Percentiles rank a stretch among this genome's conserved stretches.
These are phyloP conservation scores for Eustalomyia histrio DNA, from an alignment of 2,888 invertebrate genomes.

Conservation along the genomic window DNA sequence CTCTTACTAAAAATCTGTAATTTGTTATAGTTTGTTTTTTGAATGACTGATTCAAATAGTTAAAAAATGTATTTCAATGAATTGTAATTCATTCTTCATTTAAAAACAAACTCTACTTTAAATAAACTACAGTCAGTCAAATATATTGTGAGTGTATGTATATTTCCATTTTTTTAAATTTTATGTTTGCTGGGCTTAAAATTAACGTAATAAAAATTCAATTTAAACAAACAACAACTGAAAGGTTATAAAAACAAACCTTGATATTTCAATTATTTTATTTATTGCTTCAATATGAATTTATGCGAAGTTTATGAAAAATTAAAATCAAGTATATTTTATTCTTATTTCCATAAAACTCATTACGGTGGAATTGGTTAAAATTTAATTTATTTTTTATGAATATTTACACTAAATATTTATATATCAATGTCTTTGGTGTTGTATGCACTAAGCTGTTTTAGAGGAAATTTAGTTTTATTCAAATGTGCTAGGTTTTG, in stretches of 20 bases:
- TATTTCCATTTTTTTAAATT: too few relatives aligned
- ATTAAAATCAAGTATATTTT: constrained; percentile 26
- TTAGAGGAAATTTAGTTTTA: constrained; percentile 36
- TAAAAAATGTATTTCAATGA: too few relatives aligned
- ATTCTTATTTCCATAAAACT: constrained; percentile 12
- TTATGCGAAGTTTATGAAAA: constrained; percentile 33
- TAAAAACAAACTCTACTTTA: too few relatives aligned
- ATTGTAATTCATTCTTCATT: too few relatives aligned
- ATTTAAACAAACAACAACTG: constrained; percentile 1
- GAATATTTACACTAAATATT: constrained; percentile 15
- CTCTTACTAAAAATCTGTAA: too few relatives aligned
- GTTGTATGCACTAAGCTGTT: constrained; percentile 17
- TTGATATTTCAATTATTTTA: constrained; percentile 35
- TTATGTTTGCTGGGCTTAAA: not conserved
- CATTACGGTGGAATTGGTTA: constrained; percentile 38
- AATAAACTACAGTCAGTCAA: too few relatives aligned
- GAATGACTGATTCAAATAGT: too few relatives aligned
- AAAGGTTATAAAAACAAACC: constrained; percentile 25
- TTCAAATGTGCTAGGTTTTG: constrained; percentile 36
- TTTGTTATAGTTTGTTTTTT: too few relatives aligned
- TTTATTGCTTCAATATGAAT: constrained; percentile 38
- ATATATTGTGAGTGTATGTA: too few relatives aligned
- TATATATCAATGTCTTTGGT: not conserved
- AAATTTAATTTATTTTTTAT: constrained; percentile 11
- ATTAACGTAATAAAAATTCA: not conserved